Conservation (phyloP, 2,113 vertebrate genomes). For the Furnarius figulus region DNA sequence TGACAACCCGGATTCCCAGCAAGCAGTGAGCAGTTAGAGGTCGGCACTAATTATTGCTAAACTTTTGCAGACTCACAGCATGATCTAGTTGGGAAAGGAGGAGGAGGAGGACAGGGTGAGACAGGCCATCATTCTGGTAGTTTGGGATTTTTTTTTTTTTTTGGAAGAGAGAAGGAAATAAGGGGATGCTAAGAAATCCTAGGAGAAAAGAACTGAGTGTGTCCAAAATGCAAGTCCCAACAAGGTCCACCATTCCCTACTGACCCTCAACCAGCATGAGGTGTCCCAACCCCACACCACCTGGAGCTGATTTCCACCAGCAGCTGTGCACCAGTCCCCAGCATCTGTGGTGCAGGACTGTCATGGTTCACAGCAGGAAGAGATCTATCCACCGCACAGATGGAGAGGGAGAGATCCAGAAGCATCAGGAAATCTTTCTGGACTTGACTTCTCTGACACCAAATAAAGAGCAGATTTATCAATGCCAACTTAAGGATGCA, state of each 20-base stretch:
- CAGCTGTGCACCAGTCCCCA: background rate
- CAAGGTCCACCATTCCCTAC: background rate
- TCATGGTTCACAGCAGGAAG: background rate
- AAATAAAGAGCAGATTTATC: conserved; percentile 29
- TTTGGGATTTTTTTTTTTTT: background rate
- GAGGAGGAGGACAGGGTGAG: background rate
- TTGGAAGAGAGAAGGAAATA: background rate
- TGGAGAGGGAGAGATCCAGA: background rate
- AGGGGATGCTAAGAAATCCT: background rate
- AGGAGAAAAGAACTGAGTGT: background rate
- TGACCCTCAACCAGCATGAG: background rate
- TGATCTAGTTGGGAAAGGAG: background rate
- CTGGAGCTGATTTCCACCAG: background rate
- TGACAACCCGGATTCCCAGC: conserved; percentile 45
- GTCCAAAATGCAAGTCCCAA: background rate
- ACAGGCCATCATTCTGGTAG: background rate
- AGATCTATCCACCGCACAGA: background rate
- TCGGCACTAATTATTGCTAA: conserved; percentile 62
- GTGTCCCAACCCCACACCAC: background rate
- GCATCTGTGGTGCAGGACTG: background rate
- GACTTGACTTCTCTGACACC: background rate
- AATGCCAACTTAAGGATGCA: conserved; percentile 30
- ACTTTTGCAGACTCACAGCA: conserved; percentile 46
- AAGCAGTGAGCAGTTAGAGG: conserved; percentile 42
- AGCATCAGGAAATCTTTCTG: background rate